Percentiles rank a stretch among this genome's conserved stretches.
Conservation (phyloP, 2,113 vertebrate species). For the Poeciliopsis retropinna region DNA sequence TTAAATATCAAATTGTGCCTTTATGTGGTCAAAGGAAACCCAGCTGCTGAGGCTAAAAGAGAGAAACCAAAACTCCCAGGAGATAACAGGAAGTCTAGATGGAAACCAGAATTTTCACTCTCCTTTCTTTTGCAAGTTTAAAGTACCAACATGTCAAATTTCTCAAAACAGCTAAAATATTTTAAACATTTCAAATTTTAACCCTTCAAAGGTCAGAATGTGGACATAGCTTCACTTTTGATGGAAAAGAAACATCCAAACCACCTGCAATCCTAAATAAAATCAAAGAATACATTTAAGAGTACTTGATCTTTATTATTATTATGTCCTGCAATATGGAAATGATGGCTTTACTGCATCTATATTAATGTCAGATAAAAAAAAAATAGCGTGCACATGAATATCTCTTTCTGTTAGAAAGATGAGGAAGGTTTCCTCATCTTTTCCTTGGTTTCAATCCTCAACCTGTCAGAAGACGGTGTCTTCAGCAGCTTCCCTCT, state of each 20-base stretch:
- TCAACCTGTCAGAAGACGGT: neutral
- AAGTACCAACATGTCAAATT: neutral
- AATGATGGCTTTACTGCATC: neutral
- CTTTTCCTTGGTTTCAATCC: slow-evolving; percentile 11
- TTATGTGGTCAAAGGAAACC: no score
- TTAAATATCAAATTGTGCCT: no score
- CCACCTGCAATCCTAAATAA: neutral
- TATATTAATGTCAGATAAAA: no score
- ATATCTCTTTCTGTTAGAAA: neutral
- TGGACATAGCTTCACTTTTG: no score
- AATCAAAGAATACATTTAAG: neutral
- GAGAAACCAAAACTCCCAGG: neutral
- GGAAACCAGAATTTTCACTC: no score
- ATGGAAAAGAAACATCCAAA: no score
- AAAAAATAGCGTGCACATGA: neutral
- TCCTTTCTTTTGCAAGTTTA: neutral
- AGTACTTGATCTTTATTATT: neutral
- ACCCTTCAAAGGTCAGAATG: neutral
- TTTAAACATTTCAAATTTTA: neutral
- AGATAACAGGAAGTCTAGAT: neutral
- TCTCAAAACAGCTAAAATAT: neutral
- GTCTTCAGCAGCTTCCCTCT: neutral
- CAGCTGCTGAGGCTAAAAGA: neutral
- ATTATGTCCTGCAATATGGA: neutral
- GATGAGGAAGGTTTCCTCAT: neutral